Base-by-base conservation (phyloP, 1,140 invertebrate species). In the Spodoptera frugiperda region DNA sequence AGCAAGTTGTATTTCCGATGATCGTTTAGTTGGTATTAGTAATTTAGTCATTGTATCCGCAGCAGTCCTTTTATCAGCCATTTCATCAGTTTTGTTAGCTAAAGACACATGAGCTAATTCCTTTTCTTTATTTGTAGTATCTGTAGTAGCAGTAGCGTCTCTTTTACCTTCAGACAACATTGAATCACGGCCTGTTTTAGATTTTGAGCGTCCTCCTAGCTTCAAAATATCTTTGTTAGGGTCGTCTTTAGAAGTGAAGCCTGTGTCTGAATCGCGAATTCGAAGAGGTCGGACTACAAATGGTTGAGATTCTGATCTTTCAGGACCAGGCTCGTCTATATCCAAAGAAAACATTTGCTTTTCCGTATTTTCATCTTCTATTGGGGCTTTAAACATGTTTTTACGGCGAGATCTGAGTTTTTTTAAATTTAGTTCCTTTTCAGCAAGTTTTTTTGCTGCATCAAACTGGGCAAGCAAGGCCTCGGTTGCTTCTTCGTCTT, bases 401-500 rank as follows among this genome's bases (percentile, higher is more conserved):
- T 59, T 59, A 61, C 53, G 48, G n/a, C 53, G 54, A 39, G 4
- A 15, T 57, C 30, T 72, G 19, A 46, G 9, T 59, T 15, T 59
- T 15, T 46, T 61, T 19, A 33, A 17, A 8, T 49, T 15, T 1
- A 44, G 21, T 44, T 72, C 54, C 21, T 30, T 48, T 73, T 48
- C 39, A 44, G 30, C 17, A 2, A 19, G 19, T 15, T 46, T 48
- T 46, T 21, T 73, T 10, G 54, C 71, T 59, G 25, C 54, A 15
- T 67, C 61, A 46, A 76, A 44, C 12, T 76, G 73, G 8, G 15
- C 48, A n/a, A 67, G 48, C 5, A 80, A 21, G 4, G 48, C 76
- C 12, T 53, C 25, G 1, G 79, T 77, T 17, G 79, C 71, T 55
- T 68, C 76, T 15, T 77, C 71, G 0, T 77, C 75, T 71, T 78